phyloP scores from a whole-genome alignment of 2,113 vertebrate genomes.

The Carassius carassius region DNA sequence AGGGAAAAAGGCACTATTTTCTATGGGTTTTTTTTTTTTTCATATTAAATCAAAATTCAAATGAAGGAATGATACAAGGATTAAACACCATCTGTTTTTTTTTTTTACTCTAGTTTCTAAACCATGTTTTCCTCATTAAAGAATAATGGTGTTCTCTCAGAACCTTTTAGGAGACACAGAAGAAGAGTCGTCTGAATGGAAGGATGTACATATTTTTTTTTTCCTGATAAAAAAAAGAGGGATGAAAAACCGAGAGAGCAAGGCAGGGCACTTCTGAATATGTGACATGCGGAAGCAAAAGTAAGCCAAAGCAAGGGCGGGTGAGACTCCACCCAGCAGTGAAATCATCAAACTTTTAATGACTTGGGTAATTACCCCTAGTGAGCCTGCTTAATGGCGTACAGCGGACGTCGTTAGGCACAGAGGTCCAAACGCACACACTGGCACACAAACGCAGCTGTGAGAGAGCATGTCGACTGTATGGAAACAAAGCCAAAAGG shows the following conservation, averaged over 20 bases:
- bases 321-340: conserved; percentile 74
- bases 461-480: background rate
- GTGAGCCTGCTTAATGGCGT: conserved; percentile 76
- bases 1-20: too few species aligned
- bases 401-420: conserved; percentile 73
- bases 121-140: conserved; percentile 65
- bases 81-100: background rate
- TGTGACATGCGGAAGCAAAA: conserved; percentile 67
- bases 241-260: background rate
- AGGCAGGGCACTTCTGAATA: conserved; percentile 56
- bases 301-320: conserved; percentile 73
- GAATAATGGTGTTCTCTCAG: conserved; percentile 57
- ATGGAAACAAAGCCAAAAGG: conserved; percentile 50
- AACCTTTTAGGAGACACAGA: conserved; percentile 38
- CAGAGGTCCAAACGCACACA: conserved; percentile 43
- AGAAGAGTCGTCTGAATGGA: conserved; percentile 51
- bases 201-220: conserved; percentile 36
- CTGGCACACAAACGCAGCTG: background rate
- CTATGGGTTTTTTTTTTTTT: too few species aligned
- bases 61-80: too few species aligned
- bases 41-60: too few species aligned
- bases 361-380: conserved; percentile 80
- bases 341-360: conserved; percentile 82
- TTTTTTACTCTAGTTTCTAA: conserved; percentile 41
- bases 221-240: background rate